Base-by-base conservation (phyloP, 2,888 invertebrate species). In the Eupithecia pulchellata region DNA sequence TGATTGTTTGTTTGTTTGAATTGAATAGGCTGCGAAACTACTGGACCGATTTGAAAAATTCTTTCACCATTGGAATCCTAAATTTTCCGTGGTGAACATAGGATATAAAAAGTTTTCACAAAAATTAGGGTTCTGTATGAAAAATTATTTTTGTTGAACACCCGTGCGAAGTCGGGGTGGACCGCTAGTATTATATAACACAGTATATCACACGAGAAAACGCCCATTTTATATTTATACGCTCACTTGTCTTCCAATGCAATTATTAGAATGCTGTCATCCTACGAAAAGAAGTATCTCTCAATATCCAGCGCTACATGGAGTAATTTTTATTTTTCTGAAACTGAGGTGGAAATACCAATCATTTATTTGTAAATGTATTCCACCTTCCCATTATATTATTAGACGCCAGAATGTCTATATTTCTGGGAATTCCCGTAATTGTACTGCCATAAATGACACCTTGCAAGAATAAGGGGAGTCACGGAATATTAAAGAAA, bases 351-450 rank as follows among this genome's bases (percentile, higher is more conserved):
- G 8, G 1, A 6, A 36, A n/a, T 2, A 36, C 4, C 4, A 36
- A 1, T 20, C 2, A 8, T 9, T 20, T n/a, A 47, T 52, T 52
- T 25, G 4, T 52, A 52, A 25, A 25, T 6, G 20, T 25, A 52
- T 13, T 47, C 13, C 25, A 25, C 25, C 4, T 60, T 32, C 17
- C 57, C 17, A 17, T 60, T 60, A 60, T 71, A 62, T 71, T 42
- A 25, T 52, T 30, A 67, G 67, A 55, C 66, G 71, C 68, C 73
- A 30, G 68, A 29, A 61, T 55, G 68, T 66, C 66, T 68, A 58
- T n/a, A n/a, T n/a, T n/a, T 1, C 29, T 25, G 73, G 71, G 55
- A 74, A 68, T 68, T 13, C 73, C 73, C 68, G 34, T 66, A 66
- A 73, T 71, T 66, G 68, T 34, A 32, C 58, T 29, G 62, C 34